Evolutionary conservation across 2,888 invertebrate genomes (phyloP).

Genomic region (Geotrupes spiniger): DNA sequence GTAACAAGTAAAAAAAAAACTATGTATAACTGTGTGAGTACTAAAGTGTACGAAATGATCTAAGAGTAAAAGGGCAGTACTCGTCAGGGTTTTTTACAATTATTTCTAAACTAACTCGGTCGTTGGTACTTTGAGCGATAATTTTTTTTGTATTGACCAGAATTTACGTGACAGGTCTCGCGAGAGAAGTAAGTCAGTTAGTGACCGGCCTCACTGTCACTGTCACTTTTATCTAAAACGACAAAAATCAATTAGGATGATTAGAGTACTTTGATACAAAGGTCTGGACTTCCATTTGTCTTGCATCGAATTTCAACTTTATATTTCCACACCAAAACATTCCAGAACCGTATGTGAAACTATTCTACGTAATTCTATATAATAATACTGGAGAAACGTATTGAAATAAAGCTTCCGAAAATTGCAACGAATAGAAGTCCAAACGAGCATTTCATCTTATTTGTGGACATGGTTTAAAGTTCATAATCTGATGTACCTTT

Average conservation of each 20-base stretch:
- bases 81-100: neutral
- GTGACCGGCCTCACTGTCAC: conserved; percentile 86
- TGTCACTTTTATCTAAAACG: conserved; percentile 87
- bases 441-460: neutral
- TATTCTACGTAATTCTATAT: too few species aligned
- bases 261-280: neutral
- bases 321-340: too few species aligned
- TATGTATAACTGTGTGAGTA: neutral
- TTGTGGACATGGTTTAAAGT: neutral
- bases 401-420: too few species aligned
- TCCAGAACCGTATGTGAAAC: too few species aligned
- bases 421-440: too few species aligned
- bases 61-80: neutral
- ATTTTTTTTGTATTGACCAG: conserved; percentile 12
- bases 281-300: neutral
- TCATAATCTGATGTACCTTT: conserved; percentile 67
- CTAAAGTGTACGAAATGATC: conserved; percentile 3
- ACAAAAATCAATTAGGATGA: conserved; percentile 12
- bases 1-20: conserved; percentile 1
- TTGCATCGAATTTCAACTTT: too few species aligned
- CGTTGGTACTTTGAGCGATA: conserved; percentile 10
- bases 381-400: too few species aligned
- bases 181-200: conserved; percentile 51
- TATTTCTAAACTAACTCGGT: conserved; percentile 8
- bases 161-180: conserved; percentile 1